Evolutionary conservation across 2,113 vertebrate species (phyloP).

Genomic region (Cairina moschata): DNA sequence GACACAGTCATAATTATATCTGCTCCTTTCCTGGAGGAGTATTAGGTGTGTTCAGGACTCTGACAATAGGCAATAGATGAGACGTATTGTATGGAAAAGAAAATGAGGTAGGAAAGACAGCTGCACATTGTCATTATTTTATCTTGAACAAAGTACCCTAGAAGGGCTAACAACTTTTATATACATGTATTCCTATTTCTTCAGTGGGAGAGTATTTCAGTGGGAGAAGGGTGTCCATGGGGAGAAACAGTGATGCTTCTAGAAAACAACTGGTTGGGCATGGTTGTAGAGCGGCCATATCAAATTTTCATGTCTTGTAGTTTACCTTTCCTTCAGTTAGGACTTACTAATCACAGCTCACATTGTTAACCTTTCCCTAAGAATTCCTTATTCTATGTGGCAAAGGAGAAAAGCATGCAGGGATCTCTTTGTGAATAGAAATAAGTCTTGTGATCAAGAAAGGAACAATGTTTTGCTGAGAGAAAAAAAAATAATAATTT

Average conservation of each 20-base stretch:
- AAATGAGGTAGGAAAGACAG: background rate
- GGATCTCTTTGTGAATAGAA: background rate
- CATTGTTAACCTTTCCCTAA: background rate
- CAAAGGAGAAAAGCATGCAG: background rate
- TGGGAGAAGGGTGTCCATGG: rapidly evolving
- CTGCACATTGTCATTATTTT: background rate
- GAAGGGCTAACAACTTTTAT: background rate
- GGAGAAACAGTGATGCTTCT: background rate
- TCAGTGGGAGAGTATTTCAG: background rate
- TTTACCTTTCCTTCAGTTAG: rapidly evolving
- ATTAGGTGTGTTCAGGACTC: background rate
- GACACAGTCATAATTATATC: no score
- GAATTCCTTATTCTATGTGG: background rate
- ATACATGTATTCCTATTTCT: background rate
- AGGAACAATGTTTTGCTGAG: background rate
- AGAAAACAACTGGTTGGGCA: background rate
- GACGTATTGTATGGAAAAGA: background rate
- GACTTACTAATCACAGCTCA: background rate
- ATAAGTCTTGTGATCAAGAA: background rate
- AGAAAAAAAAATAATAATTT: background rate
- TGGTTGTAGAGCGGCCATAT: background rate
- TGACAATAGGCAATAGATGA: background rate
- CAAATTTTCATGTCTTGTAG: background rate
- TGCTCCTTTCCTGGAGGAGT: background rate
- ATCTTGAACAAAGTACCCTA: no score